Percentiles rank a stretch among this genome's conserved stretches.
These are phyloP conservation scores for Octodon degus DNA, from an alignment of 2,113 vertebrate species.

Conservation along the genomic window DNA sequence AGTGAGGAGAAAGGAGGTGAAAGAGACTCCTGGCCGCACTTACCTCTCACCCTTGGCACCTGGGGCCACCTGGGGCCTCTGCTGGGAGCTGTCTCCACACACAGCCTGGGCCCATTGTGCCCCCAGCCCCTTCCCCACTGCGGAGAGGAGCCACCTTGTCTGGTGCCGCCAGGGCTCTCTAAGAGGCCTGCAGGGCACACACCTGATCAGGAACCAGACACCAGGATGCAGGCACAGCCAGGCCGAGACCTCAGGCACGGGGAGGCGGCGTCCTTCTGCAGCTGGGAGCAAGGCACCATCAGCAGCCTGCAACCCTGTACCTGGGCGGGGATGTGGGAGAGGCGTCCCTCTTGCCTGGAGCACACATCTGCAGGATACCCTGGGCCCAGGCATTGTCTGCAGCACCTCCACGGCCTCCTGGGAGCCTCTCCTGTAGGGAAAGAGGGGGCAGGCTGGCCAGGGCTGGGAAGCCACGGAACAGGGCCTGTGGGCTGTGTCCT, in stretches of 20 bases:
- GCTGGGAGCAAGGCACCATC: no score
- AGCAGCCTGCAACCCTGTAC: accelerated
- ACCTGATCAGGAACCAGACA: neutral
- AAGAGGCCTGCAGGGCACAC: neutral
- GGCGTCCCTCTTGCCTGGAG: neutral
- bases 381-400: neutral
- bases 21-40: constrained; percentile 38
- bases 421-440: neutral
- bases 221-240: neutral
- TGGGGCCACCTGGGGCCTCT: neutral
- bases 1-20: no score
- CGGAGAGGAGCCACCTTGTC: neutral
- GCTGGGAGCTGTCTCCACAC: neutral
- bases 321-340: accelerated
- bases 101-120: neutral
- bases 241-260: neutral
- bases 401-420: no score
- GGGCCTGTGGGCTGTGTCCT: neutral
- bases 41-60: neutral
- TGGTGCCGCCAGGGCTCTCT: neutral
- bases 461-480: no score
- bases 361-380: accelerated
- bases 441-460: accelerated
- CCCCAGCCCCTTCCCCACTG: neutral
- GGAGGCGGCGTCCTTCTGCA: neutral